These are phyloP conservation scores for Chaenodraco wilsoni DNA, from an alignment of 2,797 vertebrate genomes.

Conservation along the genomic window DNA sequence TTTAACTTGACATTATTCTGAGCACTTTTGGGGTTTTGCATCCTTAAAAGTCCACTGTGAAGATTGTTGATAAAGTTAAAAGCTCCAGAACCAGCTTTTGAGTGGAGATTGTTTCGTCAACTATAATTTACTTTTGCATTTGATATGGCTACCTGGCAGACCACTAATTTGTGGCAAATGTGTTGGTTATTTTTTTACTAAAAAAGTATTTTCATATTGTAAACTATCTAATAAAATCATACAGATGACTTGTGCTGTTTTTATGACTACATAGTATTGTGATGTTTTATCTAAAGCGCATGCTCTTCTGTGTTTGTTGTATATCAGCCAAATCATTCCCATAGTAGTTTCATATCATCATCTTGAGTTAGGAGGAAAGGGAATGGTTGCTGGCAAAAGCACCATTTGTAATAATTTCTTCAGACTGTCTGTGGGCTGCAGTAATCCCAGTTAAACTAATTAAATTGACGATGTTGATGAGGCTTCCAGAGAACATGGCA, in stretches of 20 bases:
- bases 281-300: neutral
- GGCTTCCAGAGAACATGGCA: conserved; percentile 11
- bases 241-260: neutral
- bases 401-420: conserved; percentile 9
- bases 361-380: neutral
- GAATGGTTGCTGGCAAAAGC: conserved; percentile 15
- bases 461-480: conserved; percentile 8
- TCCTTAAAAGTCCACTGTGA: neutral
- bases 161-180: neutral
- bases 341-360: conserved; percentile 1
- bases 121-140: neutral
- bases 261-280: neutral
- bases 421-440: conserved; percentile 1
- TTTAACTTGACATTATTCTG: neutral
- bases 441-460: conserved; percentile 23
- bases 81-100: neutral
- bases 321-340: neutral
- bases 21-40: neutral
- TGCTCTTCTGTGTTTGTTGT: neutral
- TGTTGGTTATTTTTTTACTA: conserved; percentile 1
- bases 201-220: neutral
- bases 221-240: conserved; percentile 42
- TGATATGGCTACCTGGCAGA: neutral
- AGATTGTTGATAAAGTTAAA: neutral
- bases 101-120: conserved; percentile 5